Base-by-base conservation (phyloP, 1,140 invertebrate genomes). In the Druon quercuslanigerum region DNA sequence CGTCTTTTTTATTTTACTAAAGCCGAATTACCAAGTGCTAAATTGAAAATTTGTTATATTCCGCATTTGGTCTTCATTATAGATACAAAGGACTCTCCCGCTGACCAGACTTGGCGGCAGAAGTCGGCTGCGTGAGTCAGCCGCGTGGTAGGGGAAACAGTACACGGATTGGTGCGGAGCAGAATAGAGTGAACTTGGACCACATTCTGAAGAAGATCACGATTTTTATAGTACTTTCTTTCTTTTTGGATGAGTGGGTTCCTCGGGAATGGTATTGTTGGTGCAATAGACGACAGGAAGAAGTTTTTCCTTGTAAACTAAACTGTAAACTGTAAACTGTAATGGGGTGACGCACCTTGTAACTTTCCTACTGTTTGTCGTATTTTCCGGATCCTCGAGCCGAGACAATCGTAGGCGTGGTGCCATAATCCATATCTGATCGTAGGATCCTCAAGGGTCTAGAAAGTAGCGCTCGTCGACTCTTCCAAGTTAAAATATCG, bases 331-430 rank as follows among this genome's bases (percentile, higher is more conserved):
- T 33, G 25, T 33, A 5, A 33, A 16, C 16, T 9, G 25, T 66
- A 66, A 40, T 33, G 20, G 40, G 19, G 57, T 40, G 25, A 66
- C 20, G 57, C 57, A 33, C 13, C 57, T 66, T 56, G 6, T 56
- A 54, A 54, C 51, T 56, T 56, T 56, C n/a, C 25, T 33, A 12
- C 25, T 33, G 25, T 66, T 16, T 40, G 57, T 66, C 57, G 25
- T 66, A 66, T 66, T 66, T 66, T 66, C 57, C 25, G 25, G 57
- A 66, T 66, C 57, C 25, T 33, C 25, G 57, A 66, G 57, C 40
- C 19, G 13, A 66, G 57, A 66, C 57, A 66, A 66, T 66, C 20
- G 57, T 40, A 25, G 56, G 57, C 57, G 57, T 66, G 57, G 25
- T 12, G 25, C 25, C 25, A 33, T 33, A 33, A 33, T 25, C 57